These are phyloP conservation scores for Edolisoma coerulescens DNA, from an alignment of 2,113 vertebrate genomes.

Conservation along the genomic window DNA sequence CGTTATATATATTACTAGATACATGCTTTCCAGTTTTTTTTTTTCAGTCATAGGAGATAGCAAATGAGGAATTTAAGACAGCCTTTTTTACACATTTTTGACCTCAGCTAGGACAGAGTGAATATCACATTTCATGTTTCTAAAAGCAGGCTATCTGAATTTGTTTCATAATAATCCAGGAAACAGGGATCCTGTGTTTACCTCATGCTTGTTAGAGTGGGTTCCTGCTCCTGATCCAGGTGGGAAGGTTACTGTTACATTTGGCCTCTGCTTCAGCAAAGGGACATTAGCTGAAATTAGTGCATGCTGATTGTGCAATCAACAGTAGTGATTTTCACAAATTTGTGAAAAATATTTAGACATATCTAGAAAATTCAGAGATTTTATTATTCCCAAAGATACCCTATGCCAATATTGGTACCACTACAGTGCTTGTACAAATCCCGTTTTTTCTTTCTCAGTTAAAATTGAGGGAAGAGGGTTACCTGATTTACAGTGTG, in stretches of 20 bases:
- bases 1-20: neutral
- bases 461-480: neutral
- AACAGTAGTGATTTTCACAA: neutral
- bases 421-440: neutral
- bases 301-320: neutral
- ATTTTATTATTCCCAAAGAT: neutral
- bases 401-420: neutral
- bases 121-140: neutral
- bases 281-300: neutral
- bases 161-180: neutral
- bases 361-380: neutral
- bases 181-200: neutral
- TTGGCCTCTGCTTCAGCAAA: neutral
- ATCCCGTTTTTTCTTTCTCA: neutral
- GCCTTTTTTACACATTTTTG: neutral
- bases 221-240: neutral
- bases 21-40: neutral
- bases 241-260: neutral
- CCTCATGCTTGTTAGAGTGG: neutral
- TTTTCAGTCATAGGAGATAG: neutral
- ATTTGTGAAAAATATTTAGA: neutral
- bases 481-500: neutral
- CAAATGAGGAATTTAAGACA: neutral
- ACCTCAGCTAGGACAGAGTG: neutral
- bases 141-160: neutral